Percentiles rank a stretch among this genome's conserved stretches.
Evolutionary conservation across 2,888 invertebrate genomes (phyloP).

Genomic region (Nemotelus nigrinus): DNA sequence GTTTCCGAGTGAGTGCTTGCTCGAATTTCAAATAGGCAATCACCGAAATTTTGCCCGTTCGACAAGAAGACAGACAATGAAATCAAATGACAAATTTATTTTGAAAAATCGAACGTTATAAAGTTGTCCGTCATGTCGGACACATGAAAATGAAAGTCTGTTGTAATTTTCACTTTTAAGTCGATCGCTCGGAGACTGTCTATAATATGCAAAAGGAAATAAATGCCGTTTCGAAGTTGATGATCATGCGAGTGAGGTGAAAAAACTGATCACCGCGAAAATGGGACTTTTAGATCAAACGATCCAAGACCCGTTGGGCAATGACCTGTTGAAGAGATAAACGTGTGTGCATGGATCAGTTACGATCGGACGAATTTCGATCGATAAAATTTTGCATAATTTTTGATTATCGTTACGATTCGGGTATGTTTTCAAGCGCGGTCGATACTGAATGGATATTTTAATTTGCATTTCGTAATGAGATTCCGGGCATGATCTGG

Average conservation of each 20-base stretch:
- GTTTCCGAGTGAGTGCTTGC: slow-evolving; percentile 4
- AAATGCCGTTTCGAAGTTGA: too few relatives aligned
- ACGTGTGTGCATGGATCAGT: too few relatives aligned
- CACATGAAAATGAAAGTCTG: slow-evolving; percentile 32
- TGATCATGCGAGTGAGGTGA: not conserved
- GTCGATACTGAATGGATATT: too few relatives aligned
- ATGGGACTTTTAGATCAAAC: not conserved
- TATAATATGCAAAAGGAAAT: too few relatives aligned
- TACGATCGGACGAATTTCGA: too few relatives aligned
- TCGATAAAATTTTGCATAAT: too few relatives aligned
- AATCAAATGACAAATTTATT: not conserved
- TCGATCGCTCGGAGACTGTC: not conserved
- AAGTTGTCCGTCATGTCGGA: slow-evolving; percentile 1
- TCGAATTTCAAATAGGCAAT: slow-evolving; percentile 39
- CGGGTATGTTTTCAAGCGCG: too few relatives aligned
- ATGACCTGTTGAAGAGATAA: not conserved
- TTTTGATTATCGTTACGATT: too few relatives aligned
- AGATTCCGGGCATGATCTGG: too few relatives aligned
- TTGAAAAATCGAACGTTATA: not conserved
- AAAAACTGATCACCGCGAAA: slow-evolving; percentile 1
- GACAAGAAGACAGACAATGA: not conserved
- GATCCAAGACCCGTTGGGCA: not conserved
- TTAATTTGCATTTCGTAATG: too few relatives aligned
- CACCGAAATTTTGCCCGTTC: not conserved
- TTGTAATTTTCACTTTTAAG: slow-evolving; percentile 32